Evolutionary conservation across 1,140 invertebrate genomes (phyloP).

Genomic region (Dinoponera quadriceps): DNA sequence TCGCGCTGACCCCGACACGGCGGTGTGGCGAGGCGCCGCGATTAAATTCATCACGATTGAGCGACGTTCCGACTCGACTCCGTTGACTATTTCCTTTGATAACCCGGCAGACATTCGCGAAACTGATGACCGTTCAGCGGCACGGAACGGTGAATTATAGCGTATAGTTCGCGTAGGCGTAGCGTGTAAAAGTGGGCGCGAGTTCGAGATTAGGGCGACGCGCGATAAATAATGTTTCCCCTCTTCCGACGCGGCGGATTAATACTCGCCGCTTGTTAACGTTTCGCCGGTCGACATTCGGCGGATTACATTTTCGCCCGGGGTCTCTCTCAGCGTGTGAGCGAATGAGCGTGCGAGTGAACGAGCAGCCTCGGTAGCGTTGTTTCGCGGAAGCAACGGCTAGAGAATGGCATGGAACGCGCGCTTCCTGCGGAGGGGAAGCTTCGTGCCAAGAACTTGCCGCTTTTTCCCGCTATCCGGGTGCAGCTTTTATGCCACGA

Average conservation of each 20-base stretch:
- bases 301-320: not conserved
- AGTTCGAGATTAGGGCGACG: not conserved
- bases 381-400: constrained; percentile 16
- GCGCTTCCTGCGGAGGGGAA: constrained; percentile 21
- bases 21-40: not conserved
- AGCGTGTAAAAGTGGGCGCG: not conserved
- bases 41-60: constrained; percentile 67
- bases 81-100: constrained; percentile 56
- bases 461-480: constrained; percentile 47
- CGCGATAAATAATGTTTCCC: not conserved
- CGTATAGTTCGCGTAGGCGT: not conserved
- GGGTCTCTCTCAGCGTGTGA: not conserved
- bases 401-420: constrained; percentile 52
- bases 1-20: constrained; percentile 12
- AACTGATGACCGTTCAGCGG: not conserved
- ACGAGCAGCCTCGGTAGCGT: not conserved
- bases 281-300: not conserved
- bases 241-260: not conserved
- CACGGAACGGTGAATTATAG: constrained; percentile 6
- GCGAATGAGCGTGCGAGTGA: not conserved
- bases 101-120: constrained; percentile 3
- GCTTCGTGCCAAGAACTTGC: constrained; percentile 55
- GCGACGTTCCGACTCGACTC: constrained; percentile 29
- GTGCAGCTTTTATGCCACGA: constrained; percentile 56
- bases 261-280: constrained; percentile 2